Percentiles rank a stretch among this genome's conserved stretches.
Conservation (phyloP, 1,140 invertebrate species). For the Drosophila simulans region DNA sequence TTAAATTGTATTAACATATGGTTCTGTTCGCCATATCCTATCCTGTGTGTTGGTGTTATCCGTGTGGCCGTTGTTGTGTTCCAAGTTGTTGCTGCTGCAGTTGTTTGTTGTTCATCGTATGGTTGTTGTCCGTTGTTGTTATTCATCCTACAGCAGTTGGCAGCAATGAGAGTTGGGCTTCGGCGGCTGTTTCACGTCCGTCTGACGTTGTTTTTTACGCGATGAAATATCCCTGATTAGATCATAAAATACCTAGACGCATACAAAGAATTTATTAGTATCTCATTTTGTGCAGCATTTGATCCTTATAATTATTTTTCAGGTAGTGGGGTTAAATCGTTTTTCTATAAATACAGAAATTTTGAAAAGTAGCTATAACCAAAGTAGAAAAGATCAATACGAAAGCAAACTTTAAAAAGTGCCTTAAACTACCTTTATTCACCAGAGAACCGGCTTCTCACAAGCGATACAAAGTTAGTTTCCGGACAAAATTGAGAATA, state of each 20-base stretch:
- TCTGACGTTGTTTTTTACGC: constrained; percentile 84
- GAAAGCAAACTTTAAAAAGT: constrained; percentile 5
- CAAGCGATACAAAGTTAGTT: neutral
- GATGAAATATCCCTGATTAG: constrained; percentile 85
- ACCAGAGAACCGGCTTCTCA: constrained; percentile 12
- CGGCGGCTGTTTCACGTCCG: constrained; percentile 81
- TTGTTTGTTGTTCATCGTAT: constrained; percentile 17
- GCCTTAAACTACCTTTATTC: constrained; percentile 5
- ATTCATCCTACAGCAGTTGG: constrained; percentile 81
- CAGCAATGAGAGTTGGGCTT: constrained; percentile 84
- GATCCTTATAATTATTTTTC: constrained; percentile 8
- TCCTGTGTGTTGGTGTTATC: constrained; percentile 36
- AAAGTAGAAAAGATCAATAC: constrained; percentile 51
- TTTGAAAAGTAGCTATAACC: constrained; percentile 62
- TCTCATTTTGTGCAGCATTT: neutral
- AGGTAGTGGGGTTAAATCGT: constrained; percentile 32
- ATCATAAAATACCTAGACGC: constrained; percentile 83
- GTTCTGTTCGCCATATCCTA: constrained; percentile 25
- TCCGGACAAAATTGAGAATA: neutral
- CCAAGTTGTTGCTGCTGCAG: constrained; percentile 37
- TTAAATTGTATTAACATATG: constrained; percentile 41
- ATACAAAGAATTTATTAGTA: constrained; percentile 3
- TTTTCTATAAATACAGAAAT: constrained; percentile 44
- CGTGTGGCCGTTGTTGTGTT: constrained; percentile 51
- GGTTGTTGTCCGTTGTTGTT: constrained; percentile 7